Evolutionary conservation across 2,888 invertebrate species (phyloP), one percentile per base, ranked within the genome.

Genomic region (Helleia helle): DNA sequence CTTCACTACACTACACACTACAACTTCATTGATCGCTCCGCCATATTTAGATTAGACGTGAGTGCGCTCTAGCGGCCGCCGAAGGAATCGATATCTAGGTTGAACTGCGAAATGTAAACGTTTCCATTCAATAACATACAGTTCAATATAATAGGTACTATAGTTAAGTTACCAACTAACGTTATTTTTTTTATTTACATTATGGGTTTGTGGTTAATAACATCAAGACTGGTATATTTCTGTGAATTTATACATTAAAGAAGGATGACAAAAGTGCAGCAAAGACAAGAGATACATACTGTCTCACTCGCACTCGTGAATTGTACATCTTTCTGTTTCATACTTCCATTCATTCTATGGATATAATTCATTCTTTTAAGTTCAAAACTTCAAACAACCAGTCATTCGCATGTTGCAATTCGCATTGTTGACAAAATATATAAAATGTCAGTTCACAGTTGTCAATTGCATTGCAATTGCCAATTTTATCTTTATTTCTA

Each of bases 21-120:
- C 86, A 76, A 86, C 75, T 90, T 90, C 91, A 91, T 91, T 91
- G 91, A 91, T 91, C 91, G 87, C 71, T 85, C 86, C 86, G 90
- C 91, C 91, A 91, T 91, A 81, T 90, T 90, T 87, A 66, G 54
- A 56, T 55, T 56, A 64, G 63, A 86, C 81, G 73, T 79, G 65
- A 65, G 68, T 76, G 86, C 80, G 79, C 79, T 73, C 85, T 79
- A 64, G 69, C 80, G 84, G 71, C 61, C 56, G 60, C 55, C 46
- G 57, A 64, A 62, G 65, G 73, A 77, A 75, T 74, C 76, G 70
- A 77, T 75, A 66, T 57, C 50, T 47, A 51, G 52, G 47, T 46
- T 48, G 45, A 47, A 46, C 30, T 40, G 41, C 22, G 15, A 34
- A 34, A 34, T 8, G 22, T 18, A 18, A 34, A 18, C 18, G 18